Evolutionary conservation across 2,113 vertebrate species (phyloP).

Genomic region (Malurus melanocephalus): DNA sequence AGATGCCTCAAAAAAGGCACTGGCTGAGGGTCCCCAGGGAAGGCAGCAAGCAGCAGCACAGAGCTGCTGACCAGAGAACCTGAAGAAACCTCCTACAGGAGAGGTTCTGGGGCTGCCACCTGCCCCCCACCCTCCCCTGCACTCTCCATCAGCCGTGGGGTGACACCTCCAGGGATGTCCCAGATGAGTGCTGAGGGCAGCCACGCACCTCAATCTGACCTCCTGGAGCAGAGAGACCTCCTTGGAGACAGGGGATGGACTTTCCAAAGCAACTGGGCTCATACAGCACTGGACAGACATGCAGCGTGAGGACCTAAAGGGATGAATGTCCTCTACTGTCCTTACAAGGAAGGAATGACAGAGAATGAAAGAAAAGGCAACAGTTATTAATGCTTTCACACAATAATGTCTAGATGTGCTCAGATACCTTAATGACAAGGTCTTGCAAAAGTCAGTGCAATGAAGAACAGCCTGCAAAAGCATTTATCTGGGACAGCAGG

Average conservation of each 20-base stretch:
- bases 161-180: background rate
- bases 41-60: background rate
- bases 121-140: background rate
- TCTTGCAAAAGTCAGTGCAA: background rate
- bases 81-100: background rate
- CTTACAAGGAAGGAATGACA: background rate
- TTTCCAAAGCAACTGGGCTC: background rate
- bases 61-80: background rate
- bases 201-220: background rate
- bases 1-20: background rate
- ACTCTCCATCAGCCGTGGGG: rapidly evolving
- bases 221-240: background rate
- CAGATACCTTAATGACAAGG: background rate
- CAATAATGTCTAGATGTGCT: background rate
- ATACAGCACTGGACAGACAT: background rate
- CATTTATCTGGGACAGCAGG: background rate
- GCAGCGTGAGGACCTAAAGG: rapidly evolving
- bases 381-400: background rate
- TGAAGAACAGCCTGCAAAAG: background rate
- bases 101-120: rapidly evolving
- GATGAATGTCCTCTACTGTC: background rate
- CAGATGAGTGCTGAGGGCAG: background rate
- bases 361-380: background rate
- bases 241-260: background rate
- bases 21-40: background rate